Percentiles rank a stretch among this genome's conserved stretches.
These are phyloP conservation scores for Campoletis sonorensis DNA, from an alignment of 1,140 invertebrate genomes.

Conservation along the genomic window DNA sequence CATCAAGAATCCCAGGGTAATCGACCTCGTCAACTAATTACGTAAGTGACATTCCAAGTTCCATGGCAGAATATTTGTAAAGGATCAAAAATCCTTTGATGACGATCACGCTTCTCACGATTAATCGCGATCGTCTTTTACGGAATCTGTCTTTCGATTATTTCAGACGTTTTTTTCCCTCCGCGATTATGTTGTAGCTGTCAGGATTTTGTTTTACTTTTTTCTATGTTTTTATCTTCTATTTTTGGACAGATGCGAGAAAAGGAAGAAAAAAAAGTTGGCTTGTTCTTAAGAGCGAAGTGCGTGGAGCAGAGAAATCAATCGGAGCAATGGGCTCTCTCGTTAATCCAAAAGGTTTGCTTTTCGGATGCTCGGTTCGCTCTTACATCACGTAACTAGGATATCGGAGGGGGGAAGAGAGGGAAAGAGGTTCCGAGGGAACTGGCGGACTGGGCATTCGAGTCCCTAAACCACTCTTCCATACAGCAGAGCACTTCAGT, in stretches of 20 bases:
- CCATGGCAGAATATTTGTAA: no score
- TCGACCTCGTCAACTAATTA: no score
- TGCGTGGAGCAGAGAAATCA: slow-evolving; percentile 34
- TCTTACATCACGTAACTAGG: slow-evolving; percentile 38
- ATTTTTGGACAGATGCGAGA: not conserved
- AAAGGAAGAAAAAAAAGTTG: not conserved
- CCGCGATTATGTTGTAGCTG: no score
- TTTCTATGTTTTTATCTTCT: no score
- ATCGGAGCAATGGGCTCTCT: slow-evolving; percentile 36
- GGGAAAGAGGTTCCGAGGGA: slow-evolving; percentile 64
- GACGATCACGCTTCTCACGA: no score
- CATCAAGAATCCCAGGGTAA: no score
- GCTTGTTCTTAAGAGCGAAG: not conserved
- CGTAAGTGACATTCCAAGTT: no score
- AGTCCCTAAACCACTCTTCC: slow-evolving; percentile 46
- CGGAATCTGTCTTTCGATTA: no score
- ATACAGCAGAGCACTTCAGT: slow-evolving; percentile 17
- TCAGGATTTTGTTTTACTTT: no score
- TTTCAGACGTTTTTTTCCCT: no score
- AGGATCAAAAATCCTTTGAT: no score
- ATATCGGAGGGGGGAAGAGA: slow-evolving; percentile 34
- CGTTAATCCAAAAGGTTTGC: slow-evolving; percentile 43
- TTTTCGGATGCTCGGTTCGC: slow-evolving; percentile 32
- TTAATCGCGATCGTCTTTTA: no score
- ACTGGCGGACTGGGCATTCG: slow-evolving; percentile 56